Conservation (phyloP, 2,113 vertebrate genomes). For the Phalacrocorax aristotelis region DNA sequence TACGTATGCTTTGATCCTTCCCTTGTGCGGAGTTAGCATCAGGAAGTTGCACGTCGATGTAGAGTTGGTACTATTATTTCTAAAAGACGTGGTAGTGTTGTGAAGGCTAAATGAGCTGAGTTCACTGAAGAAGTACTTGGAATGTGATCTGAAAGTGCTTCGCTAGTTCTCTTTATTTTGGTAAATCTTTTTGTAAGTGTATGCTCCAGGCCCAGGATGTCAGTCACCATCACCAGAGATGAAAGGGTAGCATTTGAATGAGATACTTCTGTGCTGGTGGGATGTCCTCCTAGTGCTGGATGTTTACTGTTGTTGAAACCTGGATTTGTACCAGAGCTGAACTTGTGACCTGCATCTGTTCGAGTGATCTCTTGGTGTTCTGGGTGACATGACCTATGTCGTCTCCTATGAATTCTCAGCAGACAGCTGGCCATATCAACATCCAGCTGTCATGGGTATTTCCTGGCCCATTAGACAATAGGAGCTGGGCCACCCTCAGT, state of each 20-base stretch:
- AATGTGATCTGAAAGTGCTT: not conserved
- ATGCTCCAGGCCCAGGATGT: not conserved
- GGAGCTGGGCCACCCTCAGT: not conserved
- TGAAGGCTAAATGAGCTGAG: not conserved
- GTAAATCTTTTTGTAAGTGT: not conserved
- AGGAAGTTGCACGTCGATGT: not conserved
- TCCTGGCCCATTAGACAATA: not conserved
- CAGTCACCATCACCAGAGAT: not conserved
- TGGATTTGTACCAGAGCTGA: not conserved
- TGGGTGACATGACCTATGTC: not conserved
- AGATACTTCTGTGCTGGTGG: not conserved
- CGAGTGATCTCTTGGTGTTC: not conserved
- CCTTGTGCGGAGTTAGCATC: not conserved
- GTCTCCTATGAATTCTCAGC: not conserved
- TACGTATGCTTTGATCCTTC: not conserved
- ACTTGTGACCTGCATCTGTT: not conserved
- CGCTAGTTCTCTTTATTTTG: not conserved
- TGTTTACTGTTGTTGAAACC: not conserved
- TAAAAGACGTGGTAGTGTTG: not conserved
- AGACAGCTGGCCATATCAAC: not conserved
- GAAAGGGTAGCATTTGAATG: not conserved
- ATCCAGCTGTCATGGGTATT: not conserved
- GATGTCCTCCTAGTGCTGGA: not conserved
- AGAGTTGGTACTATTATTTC: not conserved
- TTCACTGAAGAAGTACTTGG: not conserved